Evolutionary conservation across 2,113 vertebrate species (phyloP).

Genomic region (Centropristis striata): DNA sequence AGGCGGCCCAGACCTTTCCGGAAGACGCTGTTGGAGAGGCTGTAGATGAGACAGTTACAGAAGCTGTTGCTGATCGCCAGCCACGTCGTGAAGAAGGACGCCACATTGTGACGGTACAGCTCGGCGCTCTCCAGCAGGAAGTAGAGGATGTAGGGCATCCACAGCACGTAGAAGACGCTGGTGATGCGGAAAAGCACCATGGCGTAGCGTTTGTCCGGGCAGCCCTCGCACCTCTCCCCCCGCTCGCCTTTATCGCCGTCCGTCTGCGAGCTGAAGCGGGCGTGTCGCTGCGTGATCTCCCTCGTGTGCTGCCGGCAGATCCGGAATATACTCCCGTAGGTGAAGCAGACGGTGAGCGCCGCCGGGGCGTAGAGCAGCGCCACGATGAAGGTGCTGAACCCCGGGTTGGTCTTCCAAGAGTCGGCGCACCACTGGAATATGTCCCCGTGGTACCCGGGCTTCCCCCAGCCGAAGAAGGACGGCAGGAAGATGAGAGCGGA

Average conservation of each 20-base stretch:
- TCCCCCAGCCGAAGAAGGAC: constrained; percentile 89
- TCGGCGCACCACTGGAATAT: constrained; percentile 91
- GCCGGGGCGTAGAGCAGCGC: constrained; percentile 91
- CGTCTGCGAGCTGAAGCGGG: constrained; percentile 90
- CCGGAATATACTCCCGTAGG: constrained; percentile 94
- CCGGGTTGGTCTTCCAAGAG: constrained; percentile 89
- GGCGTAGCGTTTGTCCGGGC: constrained; percentile 92
- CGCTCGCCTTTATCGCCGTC: constrained; percentile 74
- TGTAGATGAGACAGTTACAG: constrained; percentile 97
- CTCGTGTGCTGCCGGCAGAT: constrained; percentile 95
- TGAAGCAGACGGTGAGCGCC: constrained; percentile 92
- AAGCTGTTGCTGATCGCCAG: constrained; percentile 97
- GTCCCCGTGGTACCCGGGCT: constrained; percentile 88
- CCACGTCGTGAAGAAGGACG: constrained; percentile 95
- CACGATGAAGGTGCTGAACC: constrained; percentile 92
- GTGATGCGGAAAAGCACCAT: constrained; percentile 95
- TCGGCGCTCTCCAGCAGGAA: constrained; percentile 93
- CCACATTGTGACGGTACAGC: constrained; percentile 86
- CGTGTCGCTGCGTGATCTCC: constrained; percentile 91
- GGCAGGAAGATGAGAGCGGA: constrained; percentile 91
- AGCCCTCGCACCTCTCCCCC: constrained; percentile 84
- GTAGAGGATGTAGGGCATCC: constrained; percentile 95
- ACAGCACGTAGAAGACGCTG: constrained; percentile 94
- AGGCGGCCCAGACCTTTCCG: constrained; percentile 91
- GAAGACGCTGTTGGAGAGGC: constrained; percentile 95